A percentile compares a stretch with the other conserved stretches of the same genome.
Evolutionary conservation across 2,797 vertebrate species (phyloP).

Genomic region (Bovichtus variegatus): DNA sequence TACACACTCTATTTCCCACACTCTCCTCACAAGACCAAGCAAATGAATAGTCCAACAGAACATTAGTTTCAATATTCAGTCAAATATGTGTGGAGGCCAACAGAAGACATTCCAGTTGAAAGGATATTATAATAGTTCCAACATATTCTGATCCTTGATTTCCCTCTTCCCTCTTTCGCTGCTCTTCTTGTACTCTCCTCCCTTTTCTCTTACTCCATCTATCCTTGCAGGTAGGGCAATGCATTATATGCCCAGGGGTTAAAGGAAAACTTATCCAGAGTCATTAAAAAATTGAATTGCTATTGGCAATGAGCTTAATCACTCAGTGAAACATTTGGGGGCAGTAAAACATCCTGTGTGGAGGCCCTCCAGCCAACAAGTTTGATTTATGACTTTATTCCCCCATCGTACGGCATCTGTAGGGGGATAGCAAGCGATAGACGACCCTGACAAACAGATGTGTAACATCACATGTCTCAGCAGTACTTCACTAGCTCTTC

Average conservation of each 20-base stretch:
- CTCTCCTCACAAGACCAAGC: conserved; percentile 15
- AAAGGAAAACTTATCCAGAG: conserved; percentile 65
- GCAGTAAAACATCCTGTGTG: conserved; percentile 69
- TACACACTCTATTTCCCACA: not conserved
- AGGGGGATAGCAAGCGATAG: conserved; percentile 43
- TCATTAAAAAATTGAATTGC: conserved; percentile 72
- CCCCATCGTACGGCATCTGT: conserved; percentile 53
- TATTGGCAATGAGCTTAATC: conserved; percentile 76
- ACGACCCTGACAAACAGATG: conserved; percentile 61
- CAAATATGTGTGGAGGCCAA: conserved; percentile 23
- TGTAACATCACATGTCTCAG: conserved; percentile 52
- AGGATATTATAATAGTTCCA: conserved; percentile 21
- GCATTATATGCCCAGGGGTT: conserved; percentile 52
- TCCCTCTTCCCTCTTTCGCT: not conserved
- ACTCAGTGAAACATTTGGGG: conserved; percentile 71
- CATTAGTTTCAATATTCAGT: conserved; percentile 27
- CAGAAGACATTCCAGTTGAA: conserved; percentile 29
- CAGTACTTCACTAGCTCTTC: conserved; percentile 36
- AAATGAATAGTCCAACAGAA: not conserved
- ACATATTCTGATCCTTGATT: conserved; percentile 24
- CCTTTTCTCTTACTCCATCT: conserved; percentile 44
- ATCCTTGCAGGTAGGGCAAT: conserved; percentile 62
- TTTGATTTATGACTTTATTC: conserved; percentile 75
- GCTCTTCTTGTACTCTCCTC: conserved; percentile 20
- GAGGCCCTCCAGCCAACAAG: conserved; percentile 60